Percentiles rank a stretch among this genome's conserved stretches.
phyloP scores from a whole-genome alignment of 1,140 invertebrate genomes.

The Sycophila sp. region DNA sequence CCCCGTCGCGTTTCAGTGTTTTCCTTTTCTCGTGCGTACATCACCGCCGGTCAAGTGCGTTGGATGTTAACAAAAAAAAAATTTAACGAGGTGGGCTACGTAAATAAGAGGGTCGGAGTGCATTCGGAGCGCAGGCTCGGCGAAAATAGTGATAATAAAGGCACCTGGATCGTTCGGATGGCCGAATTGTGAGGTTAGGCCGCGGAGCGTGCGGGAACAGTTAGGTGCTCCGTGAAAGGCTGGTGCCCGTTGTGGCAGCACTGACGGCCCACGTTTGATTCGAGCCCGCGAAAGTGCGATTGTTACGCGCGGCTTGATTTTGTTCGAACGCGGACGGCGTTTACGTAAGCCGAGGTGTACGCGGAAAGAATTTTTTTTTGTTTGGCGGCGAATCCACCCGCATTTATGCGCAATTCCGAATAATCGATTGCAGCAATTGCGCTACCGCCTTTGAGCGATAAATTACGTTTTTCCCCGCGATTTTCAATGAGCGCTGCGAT shows the following conservation, averaged over 20 bases:
- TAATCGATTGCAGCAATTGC: no score
- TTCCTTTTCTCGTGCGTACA: no score
- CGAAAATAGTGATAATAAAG: background rate
- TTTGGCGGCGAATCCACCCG: no score
- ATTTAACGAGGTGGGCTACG: no score
- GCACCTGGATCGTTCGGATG: background rate
- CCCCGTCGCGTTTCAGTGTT: background rate
- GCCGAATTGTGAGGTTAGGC: constrained; percentile 27
- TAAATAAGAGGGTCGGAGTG: background rate
- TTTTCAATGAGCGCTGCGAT: no score
- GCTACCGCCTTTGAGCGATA: no score
- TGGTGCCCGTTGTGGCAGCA: background rate
- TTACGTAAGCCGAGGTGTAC: background rate
- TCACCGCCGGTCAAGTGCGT: no score
- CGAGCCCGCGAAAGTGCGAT: background rate
- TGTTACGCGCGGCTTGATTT: background rate
- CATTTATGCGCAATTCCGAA: no score
- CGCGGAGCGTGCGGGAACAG: background rate
- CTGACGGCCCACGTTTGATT: background rate
- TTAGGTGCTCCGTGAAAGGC: background rate
- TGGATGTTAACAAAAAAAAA: no score
- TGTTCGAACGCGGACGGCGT: background rate
- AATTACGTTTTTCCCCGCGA: no score
- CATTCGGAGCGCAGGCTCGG: background rate
- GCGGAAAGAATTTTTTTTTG: background rate